These are phyloP conservation scores for Mormyrus hasselquistii DNA, from an alignment of 2,797 vertebrate species.

Conservation along the genomic window DNA sequence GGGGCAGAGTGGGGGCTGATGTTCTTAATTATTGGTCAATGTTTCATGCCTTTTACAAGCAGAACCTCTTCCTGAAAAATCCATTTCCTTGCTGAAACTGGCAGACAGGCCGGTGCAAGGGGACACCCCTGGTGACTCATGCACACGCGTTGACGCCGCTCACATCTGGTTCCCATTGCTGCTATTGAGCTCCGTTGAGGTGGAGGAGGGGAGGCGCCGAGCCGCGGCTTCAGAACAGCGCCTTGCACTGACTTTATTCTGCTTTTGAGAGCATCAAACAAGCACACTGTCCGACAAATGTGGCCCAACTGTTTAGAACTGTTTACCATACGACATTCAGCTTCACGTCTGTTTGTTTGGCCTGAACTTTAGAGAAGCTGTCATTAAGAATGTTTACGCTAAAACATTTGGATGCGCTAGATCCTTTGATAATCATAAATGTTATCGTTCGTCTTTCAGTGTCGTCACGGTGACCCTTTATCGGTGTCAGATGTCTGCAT, in stretches of 20 bases:
- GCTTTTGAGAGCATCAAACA: neutral
- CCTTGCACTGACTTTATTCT: neutral
- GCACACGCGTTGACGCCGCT: neutral
- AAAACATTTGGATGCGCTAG: neutral
- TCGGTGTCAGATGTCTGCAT: neutral
- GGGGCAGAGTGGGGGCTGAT: neutral
- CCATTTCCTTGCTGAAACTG: neutral
- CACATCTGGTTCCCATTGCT: conserved; percentile 9
- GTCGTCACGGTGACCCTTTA: neutral
- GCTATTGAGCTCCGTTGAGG: neutral
- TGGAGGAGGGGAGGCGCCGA: neutral
- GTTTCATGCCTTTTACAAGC: conserved; percentile 9
- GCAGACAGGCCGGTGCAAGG: neutral
- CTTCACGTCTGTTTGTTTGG: neutral
- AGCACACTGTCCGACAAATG: neutral
- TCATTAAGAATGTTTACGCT: neutral
- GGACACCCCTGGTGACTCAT: neutral
- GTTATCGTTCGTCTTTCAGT: neutral
- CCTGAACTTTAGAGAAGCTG: neutral
- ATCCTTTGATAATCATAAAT: neutral
- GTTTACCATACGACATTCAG: neutral
- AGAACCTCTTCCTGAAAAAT: conserved; percentile 4
- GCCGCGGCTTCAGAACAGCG: neutral
- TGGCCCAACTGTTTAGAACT: neutral
- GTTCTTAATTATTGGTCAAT: neutral